Base-by-base conservation (phyloP, 2,113 vertebrate genomes). In the Misgurnus anguillicaudatus region DNA sequence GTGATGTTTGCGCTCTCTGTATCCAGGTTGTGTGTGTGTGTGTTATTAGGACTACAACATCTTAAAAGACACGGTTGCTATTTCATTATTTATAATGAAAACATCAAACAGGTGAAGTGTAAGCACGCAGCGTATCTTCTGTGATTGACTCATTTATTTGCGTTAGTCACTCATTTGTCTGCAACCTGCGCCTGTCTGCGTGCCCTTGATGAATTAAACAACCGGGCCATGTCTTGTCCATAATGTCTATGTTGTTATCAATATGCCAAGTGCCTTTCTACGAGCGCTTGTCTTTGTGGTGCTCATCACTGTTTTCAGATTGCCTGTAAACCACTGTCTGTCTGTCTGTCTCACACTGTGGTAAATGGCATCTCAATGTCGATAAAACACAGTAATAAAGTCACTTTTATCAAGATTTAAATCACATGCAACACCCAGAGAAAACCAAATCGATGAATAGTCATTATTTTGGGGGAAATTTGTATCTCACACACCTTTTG, bases 131-230 rank as follows among this genome's bases (percentile, higher is more conserved):
- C 87, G 1, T 66, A 45, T 92, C 92, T 85, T 80, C 87, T 83
- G 86, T 94, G 93, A 93, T 92, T 90, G 90, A 71, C 82, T 94
- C 91, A 92, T 94, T 94, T 92, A 88, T 94, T 90, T 86, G 85
- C 83, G 48, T 94, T 92, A 91, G 88, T 88, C 88, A 88, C 86
- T 74, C 87, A 86, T 94, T 91, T 91, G 84, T 93, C 91, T 91
- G 85, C 88, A 82, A 2, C 78, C 68, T 81, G 91, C 3, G n/a
- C 87, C 80, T 90, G 90, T 92, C 87, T 90, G 87, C 78, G 86
- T 4, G 19, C 85, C 87, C 87, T 85, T 81, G 90, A 95, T 92
- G 90, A 92, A 94, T 93, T 91, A 92, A 91, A 89, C 85, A 78
- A 75, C 84, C 55, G 82, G 76, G 82, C 86, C 87, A 79, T 88